These are phyloP conservation scores for Lycocerus yunnanus DNA, from an alignment of 2,888 invertebrate species.

Conservation along the genomic window DNA sequence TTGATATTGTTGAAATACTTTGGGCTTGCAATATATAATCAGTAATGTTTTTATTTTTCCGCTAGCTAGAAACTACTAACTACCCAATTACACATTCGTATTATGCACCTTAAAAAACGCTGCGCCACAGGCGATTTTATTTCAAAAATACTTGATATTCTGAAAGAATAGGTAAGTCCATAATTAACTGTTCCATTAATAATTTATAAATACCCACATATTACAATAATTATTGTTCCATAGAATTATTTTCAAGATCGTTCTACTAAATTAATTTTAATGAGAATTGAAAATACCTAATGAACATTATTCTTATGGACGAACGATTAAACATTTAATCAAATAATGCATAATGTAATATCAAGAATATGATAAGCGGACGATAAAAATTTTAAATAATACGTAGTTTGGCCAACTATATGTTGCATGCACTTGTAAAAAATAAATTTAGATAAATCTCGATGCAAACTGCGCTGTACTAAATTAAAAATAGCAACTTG, in stretches of 20 bases:
- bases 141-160: no score
- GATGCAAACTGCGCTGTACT: not conserved
- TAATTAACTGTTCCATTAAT: no score
- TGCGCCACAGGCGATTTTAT: no score
- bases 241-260: not conserved
- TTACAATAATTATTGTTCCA: not conserved
- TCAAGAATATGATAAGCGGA: not conserved
- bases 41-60: no score
- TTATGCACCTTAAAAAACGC: no score
- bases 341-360: not conserved
- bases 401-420: not conserved
- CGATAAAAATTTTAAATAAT: not conserved
- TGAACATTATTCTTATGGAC: not conserved
- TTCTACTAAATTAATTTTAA: not conserved
- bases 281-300: not conserved
- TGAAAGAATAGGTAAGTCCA: no score
- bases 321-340: not conserved
- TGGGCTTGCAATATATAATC: no score
- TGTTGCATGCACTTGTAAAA: not conserved
- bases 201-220: not conserved
- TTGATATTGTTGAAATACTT: no score
- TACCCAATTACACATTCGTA: no score
- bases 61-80: no score
- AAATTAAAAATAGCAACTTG: not conserved
- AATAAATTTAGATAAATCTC: not conserved